Percentiles rank a stretch among this genome's conserved stretches.
These are phyloP conservation scores for Elysia chlorotica DNA, from an alignment of 1,140 invertebrate species.

Conservation along the genomic window DNA sequence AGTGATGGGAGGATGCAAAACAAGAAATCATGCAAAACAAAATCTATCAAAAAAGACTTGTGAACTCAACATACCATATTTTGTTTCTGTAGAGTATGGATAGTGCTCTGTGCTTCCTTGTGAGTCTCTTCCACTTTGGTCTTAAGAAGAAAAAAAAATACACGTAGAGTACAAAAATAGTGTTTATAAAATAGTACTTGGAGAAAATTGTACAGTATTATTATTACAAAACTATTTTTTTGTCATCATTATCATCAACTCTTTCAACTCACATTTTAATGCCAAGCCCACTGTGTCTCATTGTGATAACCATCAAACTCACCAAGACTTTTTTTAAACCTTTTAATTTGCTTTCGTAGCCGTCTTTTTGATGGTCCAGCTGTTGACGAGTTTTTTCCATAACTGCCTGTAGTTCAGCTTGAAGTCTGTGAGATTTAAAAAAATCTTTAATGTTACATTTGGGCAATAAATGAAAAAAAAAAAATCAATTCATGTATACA, in stretches of 20 bases:
- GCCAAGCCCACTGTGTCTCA: no score
- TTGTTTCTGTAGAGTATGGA: constrained; percentile 50
- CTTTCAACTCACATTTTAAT: no score
- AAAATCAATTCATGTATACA: no score
- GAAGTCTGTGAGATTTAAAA: background rate
- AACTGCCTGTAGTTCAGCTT: constrained; percentile 30
- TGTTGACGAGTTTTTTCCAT: constrained; percentile 42
- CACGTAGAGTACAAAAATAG: no score
- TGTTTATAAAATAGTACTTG: no score
- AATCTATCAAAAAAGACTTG: background rate
- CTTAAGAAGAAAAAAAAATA: constrained; percentile 1
- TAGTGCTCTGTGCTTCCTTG: constrained; percentile 44
- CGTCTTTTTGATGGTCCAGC: constrained; percentile 36
- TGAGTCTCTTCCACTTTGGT: constrained; percentile 28
- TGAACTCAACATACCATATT: constrained; percentile 43
- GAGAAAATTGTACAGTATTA: no score
- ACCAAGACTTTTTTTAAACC: constrained; percentile 46
- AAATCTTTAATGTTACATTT: no score
- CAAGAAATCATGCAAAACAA: background rate
- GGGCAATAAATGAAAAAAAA: no score
- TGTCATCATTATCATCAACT: no score
- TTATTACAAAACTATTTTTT: no score
- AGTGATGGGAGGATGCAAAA: background rate
- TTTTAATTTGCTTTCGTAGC: constrained; percentile 50
- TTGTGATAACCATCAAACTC: no score